phyloP scores from a whole-genome alignment of 2,888 invertebrate genomes.

The Philaethria dido region DNA sequence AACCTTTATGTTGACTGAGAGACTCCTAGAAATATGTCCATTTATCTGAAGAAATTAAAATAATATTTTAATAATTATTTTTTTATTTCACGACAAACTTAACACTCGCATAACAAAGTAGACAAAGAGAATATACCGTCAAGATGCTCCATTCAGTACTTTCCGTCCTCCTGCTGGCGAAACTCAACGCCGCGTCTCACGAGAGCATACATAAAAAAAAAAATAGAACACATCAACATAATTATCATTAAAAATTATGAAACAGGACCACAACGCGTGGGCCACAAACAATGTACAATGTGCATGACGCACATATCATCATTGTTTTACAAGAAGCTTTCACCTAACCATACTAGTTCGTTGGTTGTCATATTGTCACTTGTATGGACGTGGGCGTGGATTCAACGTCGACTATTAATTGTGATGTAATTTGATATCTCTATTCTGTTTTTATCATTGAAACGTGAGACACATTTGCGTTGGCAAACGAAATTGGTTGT shows the following conservation, averaged over 20 bases:
- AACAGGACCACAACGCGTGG: slow-evolving; percentile 21
- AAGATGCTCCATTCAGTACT: too few relatives aligned
- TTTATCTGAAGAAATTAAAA: too few relatives aligned
- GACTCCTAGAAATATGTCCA: too few relatives aligned
- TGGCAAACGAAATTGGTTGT: too few relatives aligned
- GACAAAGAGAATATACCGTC: too few relatives aligned
- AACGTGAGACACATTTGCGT: too few relatives aligned
- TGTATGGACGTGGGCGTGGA: background rate
- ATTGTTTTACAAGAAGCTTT: slow-evolving; percentile 68
- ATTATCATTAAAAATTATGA: slow-evolving; percentile 21
- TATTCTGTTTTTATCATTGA: background rate
- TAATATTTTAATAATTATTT: too few relatives aligned
- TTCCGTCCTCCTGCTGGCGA: too few relatives aligned
- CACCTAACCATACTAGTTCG: slow-evolving; percentile 67
- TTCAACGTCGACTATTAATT: slow-evolving; percentile 5
- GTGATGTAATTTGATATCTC: slow-evolving; percentile 12
- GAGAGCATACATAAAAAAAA: background rate
- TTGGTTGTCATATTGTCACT: slow-evolving; percentile 44
- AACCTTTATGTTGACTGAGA: too few relatives aligned
- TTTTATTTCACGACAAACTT: too few relatives aligned
- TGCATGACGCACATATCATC: slow-evolving; percentile 44
- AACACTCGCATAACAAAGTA: too few relatives aligned
- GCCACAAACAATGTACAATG: slow-evolving; percentile 60
- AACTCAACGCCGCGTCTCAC: too few relatives aligned
- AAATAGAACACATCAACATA: background rate